Evolutionary conservation across 2,888 invertebrate genomes (phyloP).

Genomic region (Apamea sordens): DNA sequence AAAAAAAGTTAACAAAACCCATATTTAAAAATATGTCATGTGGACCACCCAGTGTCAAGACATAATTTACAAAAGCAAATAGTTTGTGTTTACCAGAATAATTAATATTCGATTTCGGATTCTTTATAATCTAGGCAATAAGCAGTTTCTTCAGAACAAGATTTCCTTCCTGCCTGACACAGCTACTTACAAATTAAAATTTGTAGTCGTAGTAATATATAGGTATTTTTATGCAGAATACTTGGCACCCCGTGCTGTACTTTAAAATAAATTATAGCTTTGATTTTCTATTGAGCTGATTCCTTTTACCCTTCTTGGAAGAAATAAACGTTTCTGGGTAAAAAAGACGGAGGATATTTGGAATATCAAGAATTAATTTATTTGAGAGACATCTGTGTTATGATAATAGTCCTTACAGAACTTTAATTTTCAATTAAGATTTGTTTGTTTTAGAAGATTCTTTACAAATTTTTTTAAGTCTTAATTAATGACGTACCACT

Average conservation of each 20-base stretch:
- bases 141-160: background rate
- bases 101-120: too few relatives aligned
- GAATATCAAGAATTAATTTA: background rate
- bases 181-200: background rate
- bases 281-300: background rate
- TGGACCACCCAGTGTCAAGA: conserved; percentile 46
- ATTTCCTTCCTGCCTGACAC: background rate
- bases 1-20: conserved; percentile 31
- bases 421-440: background rate
- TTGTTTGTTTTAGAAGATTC: too few relatives aligned
- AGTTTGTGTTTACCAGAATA: background rate
- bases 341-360: background rate
- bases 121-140: background rate
- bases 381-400: background rate
- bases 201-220: background rate
- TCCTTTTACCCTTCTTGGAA: background rate
- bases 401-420: background rate
- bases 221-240: background rate
- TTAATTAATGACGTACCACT: background rate
- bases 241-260: background rate
- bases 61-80: background rate
- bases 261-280: background rate
- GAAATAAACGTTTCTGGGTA: conserved; percentile 15
- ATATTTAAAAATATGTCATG: conserved; percentile 4
- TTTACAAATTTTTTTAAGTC: background rate